Base-by-base conservation (phyloP, 2,113 vertebrate species). In the Thunnus thynnus region DNA sequence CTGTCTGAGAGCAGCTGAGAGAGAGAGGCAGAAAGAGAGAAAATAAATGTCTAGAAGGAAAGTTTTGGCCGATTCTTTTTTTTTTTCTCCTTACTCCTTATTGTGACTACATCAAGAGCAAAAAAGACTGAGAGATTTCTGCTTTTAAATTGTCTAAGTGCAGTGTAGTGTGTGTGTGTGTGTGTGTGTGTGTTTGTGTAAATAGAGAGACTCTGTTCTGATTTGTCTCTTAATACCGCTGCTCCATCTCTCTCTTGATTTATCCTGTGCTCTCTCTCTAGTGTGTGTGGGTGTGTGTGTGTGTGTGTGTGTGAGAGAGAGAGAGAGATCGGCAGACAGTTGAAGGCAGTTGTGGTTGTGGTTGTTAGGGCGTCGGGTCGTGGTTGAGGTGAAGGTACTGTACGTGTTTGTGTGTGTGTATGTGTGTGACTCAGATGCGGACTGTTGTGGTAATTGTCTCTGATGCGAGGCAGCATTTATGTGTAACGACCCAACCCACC, bases 401-500 rank as follows among this genome's bases (percentile, higher is more conserved):
- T 86, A 50, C 50, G 18, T 44, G 72, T 79, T 68, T 71, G 64
- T 64, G 25, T 68, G 58, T 68, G 48, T n/a, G 54, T 67, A 65
- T 57, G 73, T 76, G 80, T 64, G 73, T 16, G 54, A 83, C 80
- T 70, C 78, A 51, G 69, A 86, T 69, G 71, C 13, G 55, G 88
- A 92, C 88, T 90, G 89, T 90, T 93, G 89, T 88, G 79, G 90
- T 93, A 91, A 92, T 92, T 88, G 90, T 88, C 76, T 92, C 85
- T 86, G 88, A 93, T 90, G 90, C 57, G 47, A 89, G 62, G 83
- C 89, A 68, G 84, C 76, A 54, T 91, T 91, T 92, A 91, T 89
- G 86, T 88, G 82, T 82, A 90, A 82, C 85, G 78, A 87, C 88
- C 83, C 85, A 90, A 55, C 82, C 83, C 86, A 48, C 84, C 69